Conservation (phyloP, 2,888 invertebrate genomes). For the Latheticus oryzae region DNA sequence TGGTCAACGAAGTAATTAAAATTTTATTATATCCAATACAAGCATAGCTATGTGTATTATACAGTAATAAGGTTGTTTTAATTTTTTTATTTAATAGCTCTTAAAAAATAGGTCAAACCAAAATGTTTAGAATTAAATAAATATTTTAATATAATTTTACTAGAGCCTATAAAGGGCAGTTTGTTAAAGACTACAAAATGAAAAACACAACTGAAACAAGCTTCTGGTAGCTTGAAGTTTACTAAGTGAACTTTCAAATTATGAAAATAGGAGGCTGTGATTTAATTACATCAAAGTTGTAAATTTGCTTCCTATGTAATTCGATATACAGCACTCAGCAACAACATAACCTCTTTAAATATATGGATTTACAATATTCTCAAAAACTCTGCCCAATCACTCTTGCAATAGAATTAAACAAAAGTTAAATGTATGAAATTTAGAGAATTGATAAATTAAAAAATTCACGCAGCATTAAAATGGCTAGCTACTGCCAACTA, state of each 20-base stretch:
- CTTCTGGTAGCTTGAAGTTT: conserved; percentile 22
- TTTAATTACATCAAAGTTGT: conserved; percentile 44
- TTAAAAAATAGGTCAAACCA: too few relatives aligned
- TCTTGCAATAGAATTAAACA: too few relatives aligned
- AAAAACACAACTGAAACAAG: conserved; percentile 1
- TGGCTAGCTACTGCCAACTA: too few relatives aligned
- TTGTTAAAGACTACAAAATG: too few relatives aligned
- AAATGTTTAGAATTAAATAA: too few relatives aligned
- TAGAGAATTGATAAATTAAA: too few relatives aligned
- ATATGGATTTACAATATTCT: conserved; percentile 38
- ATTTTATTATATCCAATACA: conserved; percentile 33
- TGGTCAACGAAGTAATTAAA: conserved; percentile 32
- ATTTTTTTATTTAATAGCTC: too few relatives aligned
- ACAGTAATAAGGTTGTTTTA: conserved; percentile 25
- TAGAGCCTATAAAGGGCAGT: too few relatives aligned
- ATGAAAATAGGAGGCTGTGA: conserved; percentile 38
- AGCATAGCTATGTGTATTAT: conserved; percentile 35
- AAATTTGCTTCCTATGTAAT: conserved; percentile 42
- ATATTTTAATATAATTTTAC: too few relatives aligned
- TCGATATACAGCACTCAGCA: conserved; percentile 25
- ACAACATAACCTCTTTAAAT: conserved; percentile 28
- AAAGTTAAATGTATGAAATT: too few relatives aligned
- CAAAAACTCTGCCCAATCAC: too few relatives aligned
- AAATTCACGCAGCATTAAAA: too few relatives aligned
- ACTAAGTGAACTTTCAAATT: conserved; percentile 32